Evolutionary conservation across 2,113 vertebrate species (phyloP).

Genomic region (Crotophaga sulcirostris): DNA sequence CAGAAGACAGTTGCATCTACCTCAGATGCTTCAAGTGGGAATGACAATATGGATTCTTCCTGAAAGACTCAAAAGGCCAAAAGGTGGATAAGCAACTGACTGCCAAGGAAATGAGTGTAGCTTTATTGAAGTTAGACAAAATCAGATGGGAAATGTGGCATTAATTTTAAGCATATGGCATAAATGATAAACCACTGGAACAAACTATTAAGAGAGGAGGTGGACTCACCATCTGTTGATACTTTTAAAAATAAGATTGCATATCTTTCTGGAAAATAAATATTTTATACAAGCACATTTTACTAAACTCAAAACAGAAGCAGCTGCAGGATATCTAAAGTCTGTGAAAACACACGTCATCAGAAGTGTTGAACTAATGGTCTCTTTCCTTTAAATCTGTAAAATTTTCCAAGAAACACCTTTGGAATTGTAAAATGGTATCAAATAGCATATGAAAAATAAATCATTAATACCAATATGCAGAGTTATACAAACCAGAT

Average conservation of each 20-base stretch:
- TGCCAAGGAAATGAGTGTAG: not conserved
- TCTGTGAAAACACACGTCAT: not conserved
- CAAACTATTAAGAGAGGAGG: constrained; percentile 23
- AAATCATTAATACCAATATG: not conserved
- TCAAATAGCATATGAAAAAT: not conserved
- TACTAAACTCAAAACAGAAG: constrained; percentile 33
- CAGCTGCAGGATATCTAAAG: constrained; percentile 15
- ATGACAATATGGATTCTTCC: not conserved
- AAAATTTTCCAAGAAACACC: not conserved
- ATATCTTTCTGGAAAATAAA: constrained; percentile 51
- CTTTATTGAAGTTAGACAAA: constrained; percentile 13
- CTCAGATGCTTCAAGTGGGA: not conserved
- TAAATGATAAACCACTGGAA: constrained; percentile 59
- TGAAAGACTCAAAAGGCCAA: not conserved
- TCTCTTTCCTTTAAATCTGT: not conserved
- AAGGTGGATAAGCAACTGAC: not conserved
- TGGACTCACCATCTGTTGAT: constrained; percentile 44
- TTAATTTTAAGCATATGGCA: constrained; percentile 51
- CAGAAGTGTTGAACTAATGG: not conserved
- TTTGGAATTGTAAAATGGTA: not conserved
- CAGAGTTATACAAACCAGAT: not conserved
- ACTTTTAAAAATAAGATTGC: constrained; percentile 10
- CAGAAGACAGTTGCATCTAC: not conserved
- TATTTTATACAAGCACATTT: constrained; percentile 35
- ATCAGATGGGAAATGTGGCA: constrained; percentile 25